These are phyloP conservation scores for Alosa sapidissima DNA, from an alignment of 2,797 vertebrate genomes.

Conservation along the genomic window DNA sequence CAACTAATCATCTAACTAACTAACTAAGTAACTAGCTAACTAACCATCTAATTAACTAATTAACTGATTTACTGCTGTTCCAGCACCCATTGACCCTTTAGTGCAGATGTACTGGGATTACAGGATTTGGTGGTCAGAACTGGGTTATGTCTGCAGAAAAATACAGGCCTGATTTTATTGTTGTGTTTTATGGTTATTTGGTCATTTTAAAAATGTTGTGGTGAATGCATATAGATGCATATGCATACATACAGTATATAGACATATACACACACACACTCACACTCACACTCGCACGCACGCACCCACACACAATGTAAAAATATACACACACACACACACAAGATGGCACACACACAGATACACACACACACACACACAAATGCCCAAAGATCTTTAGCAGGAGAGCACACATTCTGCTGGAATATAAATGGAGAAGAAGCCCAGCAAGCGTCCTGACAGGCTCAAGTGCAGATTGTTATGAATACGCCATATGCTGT, in stretches of 20 bases:
- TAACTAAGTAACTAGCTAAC: background rate
- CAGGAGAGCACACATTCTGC: background rate
- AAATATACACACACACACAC: background rate
- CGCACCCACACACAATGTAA: background rate
- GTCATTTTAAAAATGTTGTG: background rate
- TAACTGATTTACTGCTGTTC: background rate
- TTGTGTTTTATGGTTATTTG: background rate
- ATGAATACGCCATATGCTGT: constrained; percentile 10
- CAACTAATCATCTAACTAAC: background rate
- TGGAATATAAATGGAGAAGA: background rate
- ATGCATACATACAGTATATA: background rate
- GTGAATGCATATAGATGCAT: background rate
- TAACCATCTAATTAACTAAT: background rate
- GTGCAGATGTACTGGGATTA: background rate
- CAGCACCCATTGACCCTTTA: too few relatives aligned
- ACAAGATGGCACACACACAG: background rate
- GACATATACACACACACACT: background rate
- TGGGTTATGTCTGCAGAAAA: too few relatives aligned
- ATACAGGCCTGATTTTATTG: background rate
- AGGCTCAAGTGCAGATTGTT: constrained; percentile 6
- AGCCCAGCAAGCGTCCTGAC: background rate
- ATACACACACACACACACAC: constrained; percentile 3
- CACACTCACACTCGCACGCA: background rate
- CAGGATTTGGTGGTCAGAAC: too few relatives aligned
- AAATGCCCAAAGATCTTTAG: background rate